Conservation (phyloP, 2,888 invertebrate species). For the Athalia rosae region DNA sequence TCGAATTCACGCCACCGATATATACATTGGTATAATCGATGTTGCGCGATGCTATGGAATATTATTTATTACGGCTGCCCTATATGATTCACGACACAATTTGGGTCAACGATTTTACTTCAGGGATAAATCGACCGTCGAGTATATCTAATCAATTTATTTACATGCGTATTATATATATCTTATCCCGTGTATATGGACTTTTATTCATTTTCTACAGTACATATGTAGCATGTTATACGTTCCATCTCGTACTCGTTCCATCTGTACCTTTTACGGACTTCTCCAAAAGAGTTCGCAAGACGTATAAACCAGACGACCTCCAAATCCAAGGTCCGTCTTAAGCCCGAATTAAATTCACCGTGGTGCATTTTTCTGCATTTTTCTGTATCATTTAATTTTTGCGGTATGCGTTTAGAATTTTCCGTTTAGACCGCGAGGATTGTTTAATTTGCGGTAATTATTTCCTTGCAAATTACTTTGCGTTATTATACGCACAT, state of each 20-base stretch:
- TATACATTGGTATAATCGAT: too few species aligned
- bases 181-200: background rate
- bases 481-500: background rate
- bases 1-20: too few species aligned
- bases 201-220: too few species aligned
- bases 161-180: background rate
- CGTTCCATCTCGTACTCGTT: background rate
- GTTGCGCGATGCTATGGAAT: background rate
- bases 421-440: too few species aligned
- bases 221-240: background rate
- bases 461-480: constrained; percentile 1
- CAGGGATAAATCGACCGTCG: constrained; percentile 7
- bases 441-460: too few species aligned
- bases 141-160: constrained; percentile 17
- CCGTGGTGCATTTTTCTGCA: background rate
- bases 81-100: constrained; percentile 1
- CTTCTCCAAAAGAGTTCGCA: background rate
- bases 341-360: background rate
- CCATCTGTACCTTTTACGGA: constrained; percentile 33
- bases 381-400: too few species aligned
- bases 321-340: background rate
- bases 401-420: too few species aligned
- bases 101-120: constrained; percentile 36
- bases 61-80: too few species aligned
- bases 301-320: constrained; percentile 15